Percentiles rank a stretch among this genome's conserved stretches.
These are phyloP conservation scores for Chitala chitala DNA, from an alignment of 2,113 vertebrate genomes.

Conservation along the genomic window DNA sequence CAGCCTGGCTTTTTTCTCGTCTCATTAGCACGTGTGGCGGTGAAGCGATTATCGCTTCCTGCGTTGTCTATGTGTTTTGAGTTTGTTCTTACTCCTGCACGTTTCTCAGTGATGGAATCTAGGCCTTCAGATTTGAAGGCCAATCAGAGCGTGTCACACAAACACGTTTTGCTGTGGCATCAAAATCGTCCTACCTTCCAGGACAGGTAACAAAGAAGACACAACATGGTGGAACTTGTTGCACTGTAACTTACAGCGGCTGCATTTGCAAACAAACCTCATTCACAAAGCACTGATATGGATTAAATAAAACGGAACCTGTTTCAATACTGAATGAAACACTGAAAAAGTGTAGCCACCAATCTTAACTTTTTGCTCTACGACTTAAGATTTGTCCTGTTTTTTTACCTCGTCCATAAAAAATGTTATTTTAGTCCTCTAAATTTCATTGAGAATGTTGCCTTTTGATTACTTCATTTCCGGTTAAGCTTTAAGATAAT, in stretches of 20 bases:
- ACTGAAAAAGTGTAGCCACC: background rate
- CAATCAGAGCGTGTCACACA: constrained; percentile 28
- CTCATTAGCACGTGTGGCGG: background rate
- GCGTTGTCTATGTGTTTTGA: background rate
- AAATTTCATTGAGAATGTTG: background rate
- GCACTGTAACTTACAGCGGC: too few relatives aligned
- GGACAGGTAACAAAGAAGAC: constrained; percentile 4
- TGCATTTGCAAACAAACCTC: too few relatives aligned
- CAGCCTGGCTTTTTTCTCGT: background rate
- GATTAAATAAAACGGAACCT: background rate
- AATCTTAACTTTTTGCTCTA: background rate
- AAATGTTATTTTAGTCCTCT: background rate
- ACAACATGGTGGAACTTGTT: too few relatives aligned
- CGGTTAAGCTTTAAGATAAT: background rate
- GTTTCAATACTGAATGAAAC: background rate
- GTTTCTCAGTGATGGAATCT: constrained; percentile 19
- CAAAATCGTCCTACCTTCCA: constrained; percentile 23
- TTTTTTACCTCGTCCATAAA: background rate
- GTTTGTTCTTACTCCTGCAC: constrained; percentile 10
- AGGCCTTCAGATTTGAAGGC: constrained; percentile 28
- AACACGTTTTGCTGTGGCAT: constrained; percentile 13
- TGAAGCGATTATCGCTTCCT: background rate
- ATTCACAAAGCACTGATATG: too few relatives aligned
- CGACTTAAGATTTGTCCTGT: background rate
- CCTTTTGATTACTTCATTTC: background rate